phyloP scores from a whole-genome alignment of 2,797 vertebrate species.

The Avahi laniger region DNA sequence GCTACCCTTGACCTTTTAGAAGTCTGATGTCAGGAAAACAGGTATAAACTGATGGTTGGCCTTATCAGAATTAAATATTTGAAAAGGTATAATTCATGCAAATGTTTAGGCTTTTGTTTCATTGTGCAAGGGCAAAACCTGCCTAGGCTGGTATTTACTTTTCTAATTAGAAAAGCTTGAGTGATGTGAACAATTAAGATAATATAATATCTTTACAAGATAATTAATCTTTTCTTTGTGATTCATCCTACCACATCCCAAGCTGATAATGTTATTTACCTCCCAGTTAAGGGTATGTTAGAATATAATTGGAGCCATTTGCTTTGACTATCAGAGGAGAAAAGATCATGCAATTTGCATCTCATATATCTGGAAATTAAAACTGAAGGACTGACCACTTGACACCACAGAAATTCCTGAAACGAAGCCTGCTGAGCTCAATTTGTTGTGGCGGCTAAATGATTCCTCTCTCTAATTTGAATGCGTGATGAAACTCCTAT shows the following conservation, averaged over 20 bases:
- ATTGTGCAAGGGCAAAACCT: conserved; percentile 54
- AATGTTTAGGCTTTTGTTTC: conserved; percentile 54
- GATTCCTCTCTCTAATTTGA: conserved; percentile 77
- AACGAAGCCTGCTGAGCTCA: conserved; percentile 82
- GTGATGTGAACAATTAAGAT: conserved; percentile 76
- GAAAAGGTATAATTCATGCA: conserved; percentile 60
- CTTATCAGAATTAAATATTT: conserved; percentile 61
- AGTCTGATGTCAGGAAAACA: conserved; percentile 39
- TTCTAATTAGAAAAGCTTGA: conserved; percentile 79
- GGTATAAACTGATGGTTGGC: not conserved
- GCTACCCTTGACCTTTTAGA: conserved; percentile 51
- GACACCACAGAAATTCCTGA: conserved; percentile 81
- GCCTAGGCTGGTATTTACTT: conserved; percentile 74
- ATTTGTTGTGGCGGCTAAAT: conserved; percentile 82
- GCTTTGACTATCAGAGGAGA: conserved; percentile 73
- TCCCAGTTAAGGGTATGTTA: conserved; percentile 71
- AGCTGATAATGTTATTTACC: conserved; percentile 82
- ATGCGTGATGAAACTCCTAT: conserved; percentile 80
- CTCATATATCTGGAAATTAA: conserved; percentile 83
- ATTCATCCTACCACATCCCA: conserved; percentile 60
- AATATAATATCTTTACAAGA: conserved; percentile 76
- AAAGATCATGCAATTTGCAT: conserved; percentile 82
- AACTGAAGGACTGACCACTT: conserved; percentile 83
- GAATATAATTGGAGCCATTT: conserved; percentile 79
- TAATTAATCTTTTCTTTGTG: conserved; percentile 78